Evolutionary conservation across 1,140 invertebrate species (phyloP), one percentile per base, ranked within the genome.

Genomic region (Cyclina sinensis): DNA sequence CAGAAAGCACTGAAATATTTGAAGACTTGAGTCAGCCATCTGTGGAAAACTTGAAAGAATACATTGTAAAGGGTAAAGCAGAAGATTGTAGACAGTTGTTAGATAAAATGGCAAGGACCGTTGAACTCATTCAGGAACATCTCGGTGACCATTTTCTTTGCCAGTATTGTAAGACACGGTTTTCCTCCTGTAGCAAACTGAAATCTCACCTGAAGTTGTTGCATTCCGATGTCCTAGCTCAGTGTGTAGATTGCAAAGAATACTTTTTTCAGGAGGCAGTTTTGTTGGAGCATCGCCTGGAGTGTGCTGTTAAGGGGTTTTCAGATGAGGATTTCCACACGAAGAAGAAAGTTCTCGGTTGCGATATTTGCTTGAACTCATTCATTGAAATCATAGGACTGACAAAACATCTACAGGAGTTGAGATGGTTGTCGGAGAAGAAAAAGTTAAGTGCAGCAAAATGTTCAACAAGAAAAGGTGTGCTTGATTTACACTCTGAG

Each of bases 241-340:
- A 51, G 46, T 78, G 74, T 37, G 74, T 54, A 0, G 74, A 78
- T n/a, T 78, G 74, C 37, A 1, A 51, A n/a, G 30, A 54, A 32
- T 74, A 74, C n/a, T 78, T 78, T 16, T 48, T 35, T 54, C 7
- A 54, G 30, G 16, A 51, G 30, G 16, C 9, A 11, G 16, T 27
- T 24, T 78, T 78, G 30, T 51, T 78, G 27, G 46, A 51, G 21
- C 74, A 78, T 30, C 39, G 48, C 12, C 32, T 24, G 3, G 46
- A 51, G 0, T 78, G 74, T 35, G 74, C 74, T 32, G 27, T 78
- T 54, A 51, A 48, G 2, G 74, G 43, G 18, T 78, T 78, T 32
- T 51, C 46, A 1, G 46, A 51, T 46, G 43, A 35, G 32, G 46
- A 51, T 54, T 78, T 78, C 48, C 43, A 51, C 46, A 51, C 46